Evolutionary conservation across 2,113 vertebrate species (phyloP), one percentile per base, ranked within the genome.

Genomic region (Barbus barbus): DNA sequence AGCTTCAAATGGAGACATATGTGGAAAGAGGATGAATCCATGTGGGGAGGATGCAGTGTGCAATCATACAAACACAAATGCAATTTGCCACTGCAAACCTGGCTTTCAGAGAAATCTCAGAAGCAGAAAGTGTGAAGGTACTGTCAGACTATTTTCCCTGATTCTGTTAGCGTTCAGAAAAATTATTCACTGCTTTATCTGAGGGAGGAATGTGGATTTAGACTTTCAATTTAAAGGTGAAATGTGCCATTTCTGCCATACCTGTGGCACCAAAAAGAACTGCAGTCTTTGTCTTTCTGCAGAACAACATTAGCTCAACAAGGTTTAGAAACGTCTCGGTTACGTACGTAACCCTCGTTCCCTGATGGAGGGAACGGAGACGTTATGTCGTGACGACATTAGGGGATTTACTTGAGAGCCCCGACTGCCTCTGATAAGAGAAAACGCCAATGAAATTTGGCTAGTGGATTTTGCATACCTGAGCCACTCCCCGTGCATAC

Each of bases 41-140:
- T 99, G 98, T 90, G 98, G 97, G 86, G 97, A 97, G 86, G 97
- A 98, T 91, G 95, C 97, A 41, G 91, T 95, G 86, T 99, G 98
- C 91, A 97, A 97, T 94, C 96, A 98, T 90, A 96, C 96, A 79
- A 94, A 95, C 92, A 91, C 92, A 88, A 95, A 95, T 90, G 92
- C 95, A 28, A 89, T 96, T 86, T 99, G 98, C 89, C 97, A 95
- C 82, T 99, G 98, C 92, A 98, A 97, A 89, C 88, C 94, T 83
- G 98, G 98, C 85, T 99, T 99, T 94, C 96, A 95, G 90, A 97
- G 97, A 91, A 97, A 96, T 90, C 93, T 92, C 73, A 95, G 92
- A 89, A 96, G 93, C 8, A 96, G 93, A 73, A 95, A 95, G 1
- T 99, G 98, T 91, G 97, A 98, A 98, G 98, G 98, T 99, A 95